Conservation (phyloP, 1,140 invertebrate genomes). For the Philopotamus ludificatus region DNA sequence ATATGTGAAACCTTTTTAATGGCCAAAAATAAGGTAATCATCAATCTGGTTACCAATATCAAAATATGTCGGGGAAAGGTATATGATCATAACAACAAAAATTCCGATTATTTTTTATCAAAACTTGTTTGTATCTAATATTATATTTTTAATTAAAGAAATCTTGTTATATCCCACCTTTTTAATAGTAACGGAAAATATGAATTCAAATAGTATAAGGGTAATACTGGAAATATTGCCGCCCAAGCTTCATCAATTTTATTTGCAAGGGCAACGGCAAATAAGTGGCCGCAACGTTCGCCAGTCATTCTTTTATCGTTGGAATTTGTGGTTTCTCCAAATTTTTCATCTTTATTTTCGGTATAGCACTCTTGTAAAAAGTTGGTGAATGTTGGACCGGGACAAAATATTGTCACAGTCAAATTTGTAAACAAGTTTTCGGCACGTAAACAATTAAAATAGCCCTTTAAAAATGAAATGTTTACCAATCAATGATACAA, state of each 20-base stretch:
- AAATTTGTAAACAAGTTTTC: constrained; percentile 64
- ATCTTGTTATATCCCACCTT: too few relatives aligned
- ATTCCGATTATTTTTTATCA: too few relatives aligned
- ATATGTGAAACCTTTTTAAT: too few relatives aligned
- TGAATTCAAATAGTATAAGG: constrained; percentile 61
- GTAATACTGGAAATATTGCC: constrained; percentile 62
- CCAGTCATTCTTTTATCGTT: constrained; percentile 65
- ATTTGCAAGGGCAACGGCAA: constrained; percentile 74
- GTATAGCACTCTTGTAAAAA: constrained; percentile 73
- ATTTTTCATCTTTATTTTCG: constrained; percentile 61
- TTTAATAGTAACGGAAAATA: too few relatives aligned
- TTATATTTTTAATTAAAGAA: too few relatives aligned
- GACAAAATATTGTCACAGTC: constrained; percentile 68
- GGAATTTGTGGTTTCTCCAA: constrained; percentile 52
- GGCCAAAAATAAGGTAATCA: too few relatives aligned
- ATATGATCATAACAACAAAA: too few relatives aligned
- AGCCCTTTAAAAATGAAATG: constrained; percentile 59
- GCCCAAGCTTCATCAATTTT: constrained; percentile 77
- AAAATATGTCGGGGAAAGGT: too few relatives aligned
- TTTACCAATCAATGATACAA: not conserved
- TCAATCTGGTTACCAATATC: too few relatives aligned
- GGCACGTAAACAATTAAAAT: constrained; percentile 62
- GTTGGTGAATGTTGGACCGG: constrained; percentile 74
- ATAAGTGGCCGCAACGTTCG: constrained; percentile 71
- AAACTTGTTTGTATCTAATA: too few relatives aligned